Conservation (phyloP, 2,113 vertebrate species). For the Rhinoptilus africanus region DNA sequence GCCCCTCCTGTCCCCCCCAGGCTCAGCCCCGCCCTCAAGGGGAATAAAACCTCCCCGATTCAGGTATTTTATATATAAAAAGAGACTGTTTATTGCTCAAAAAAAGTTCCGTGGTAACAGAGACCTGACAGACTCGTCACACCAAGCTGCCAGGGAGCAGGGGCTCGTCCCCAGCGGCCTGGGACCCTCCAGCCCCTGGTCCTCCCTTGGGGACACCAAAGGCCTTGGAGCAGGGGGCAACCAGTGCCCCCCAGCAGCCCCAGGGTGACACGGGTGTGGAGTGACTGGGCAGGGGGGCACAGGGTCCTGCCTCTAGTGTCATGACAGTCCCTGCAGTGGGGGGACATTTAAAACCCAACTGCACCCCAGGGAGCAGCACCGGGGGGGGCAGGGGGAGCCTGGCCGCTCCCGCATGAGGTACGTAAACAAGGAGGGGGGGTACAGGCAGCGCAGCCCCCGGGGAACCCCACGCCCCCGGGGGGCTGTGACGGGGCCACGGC, state of each 20-base stretch:
- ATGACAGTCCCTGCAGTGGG: not conserved
- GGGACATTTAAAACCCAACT: not conserved
- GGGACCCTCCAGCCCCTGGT: not conserved
- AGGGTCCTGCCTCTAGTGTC: too few relatives aligned
- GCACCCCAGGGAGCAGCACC: not conserved
- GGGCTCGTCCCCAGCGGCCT: not conserved
- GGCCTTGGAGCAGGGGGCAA: rapidly evolving
- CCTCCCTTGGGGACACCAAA: not conserved
- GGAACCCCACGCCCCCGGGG: rapidly evolving
- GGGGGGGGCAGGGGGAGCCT: rapidly evolving
- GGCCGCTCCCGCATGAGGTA: slow-evolving; percentile 7
- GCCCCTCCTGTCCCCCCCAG: too few relatives aligned
- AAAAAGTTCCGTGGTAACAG: not conserved
- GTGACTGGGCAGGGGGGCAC: not conserved
- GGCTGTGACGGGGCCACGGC: not conserved
- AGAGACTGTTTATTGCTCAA: not conserved
- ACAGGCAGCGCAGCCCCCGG: not conserved
- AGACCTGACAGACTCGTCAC: not conserved
- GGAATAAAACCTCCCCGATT: not conserved
- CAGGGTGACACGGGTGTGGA: rapidly evolving
- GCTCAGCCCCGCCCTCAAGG: not conserved
- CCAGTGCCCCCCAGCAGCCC: not conserved
- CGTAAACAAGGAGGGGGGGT: slow-evolving; percentile 4
- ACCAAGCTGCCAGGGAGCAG: not conserved
- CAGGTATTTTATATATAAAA: not conserved